phyloP scores from a whole-genome alignment of 2,888 invertebrate genomes.

The Nudaria mundana region DNA sequence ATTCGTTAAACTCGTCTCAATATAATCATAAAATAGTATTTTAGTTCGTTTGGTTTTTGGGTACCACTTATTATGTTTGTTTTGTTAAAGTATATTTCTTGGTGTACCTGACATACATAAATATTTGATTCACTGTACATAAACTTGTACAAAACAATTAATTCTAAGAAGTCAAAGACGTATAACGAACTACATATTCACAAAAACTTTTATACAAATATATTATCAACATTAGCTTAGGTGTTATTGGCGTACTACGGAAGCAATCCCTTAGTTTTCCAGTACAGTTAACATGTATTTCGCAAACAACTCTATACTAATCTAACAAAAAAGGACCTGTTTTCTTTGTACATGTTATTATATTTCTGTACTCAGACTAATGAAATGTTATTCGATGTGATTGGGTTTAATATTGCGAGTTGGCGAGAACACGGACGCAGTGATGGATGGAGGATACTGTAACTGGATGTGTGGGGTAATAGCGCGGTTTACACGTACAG shows the following conservation, averaged over 20 bases:
- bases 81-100: no score
- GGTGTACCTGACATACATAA: no score
- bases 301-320: constrained; percentile 41
- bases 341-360: constrained; percentile 36
- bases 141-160: no score
- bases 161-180: no score
- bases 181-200: background rate
- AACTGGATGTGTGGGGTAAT: constrained; percentile 21
- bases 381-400: constrained; percentile 37
- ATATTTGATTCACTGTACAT: no score
- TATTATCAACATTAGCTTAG: constrained; percentile 9
- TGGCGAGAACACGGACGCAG: constrained; percentile 15
- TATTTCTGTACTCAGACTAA: constrained; percentile 37
- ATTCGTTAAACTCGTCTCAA: no score
- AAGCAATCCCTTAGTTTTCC: constrained; percentile 9
- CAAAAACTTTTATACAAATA: constrained; percentile 6
- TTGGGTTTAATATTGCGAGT: constrained; percentile 30
- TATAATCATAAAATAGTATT: no score
- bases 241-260: constrained; percentile 10
- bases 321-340: constrained; percentile 32
- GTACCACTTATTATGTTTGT: no score
- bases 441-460: constrained; percentile 29
- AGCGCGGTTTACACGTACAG: no score
- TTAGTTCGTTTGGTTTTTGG: no score
- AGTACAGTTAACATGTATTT: constrained; percentile 29